Conservation (phyloP, 2,113 vertebrate genomes). For the Poecilia latipinna region DNA sequence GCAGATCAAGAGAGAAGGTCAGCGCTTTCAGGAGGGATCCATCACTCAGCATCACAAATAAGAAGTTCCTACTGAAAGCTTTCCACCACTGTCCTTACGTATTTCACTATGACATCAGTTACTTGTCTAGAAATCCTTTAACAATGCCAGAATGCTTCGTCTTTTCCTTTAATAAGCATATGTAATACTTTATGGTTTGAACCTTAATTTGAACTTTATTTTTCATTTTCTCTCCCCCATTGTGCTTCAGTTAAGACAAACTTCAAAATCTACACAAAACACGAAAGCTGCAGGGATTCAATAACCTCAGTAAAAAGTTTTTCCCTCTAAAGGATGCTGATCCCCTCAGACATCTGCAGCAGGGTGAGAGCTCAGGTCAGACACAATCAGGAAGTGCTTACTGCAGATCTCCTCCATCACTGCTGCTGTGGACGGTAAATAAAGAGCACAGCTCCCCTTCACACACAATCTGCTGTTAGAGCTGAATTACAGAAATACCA, state of each 20-base stretch:
- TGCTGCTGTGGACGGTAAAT: not conserved
- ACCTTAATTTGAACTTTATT: not conserved
- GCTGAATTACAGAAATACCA: not conserved
- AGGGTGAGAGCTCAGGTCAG: not conserved
- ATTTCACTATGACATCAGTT: not conserved
- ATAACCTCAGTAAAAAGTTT: not conserved
- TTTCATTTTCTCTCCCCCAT: not conserved
- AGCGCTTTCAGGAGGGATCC: slow-evolving; percentile 4
- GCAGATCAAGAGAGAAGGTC: slow-evolving; percentile 11
- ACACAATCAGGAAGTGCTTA: not conserved
- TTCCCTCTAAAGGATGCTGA: not conserved
- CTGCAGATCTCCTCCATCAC: slow-evolving; percentile 13
- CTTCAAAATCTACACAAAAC: not conserved
- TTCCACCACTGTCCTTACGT: not conserved
- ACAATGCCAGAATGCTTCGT: not conserved
- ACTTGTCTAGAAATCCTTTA: not conserved
- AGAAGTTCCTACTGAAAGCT: not conserved
- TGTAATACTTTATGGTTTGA: not conserved
- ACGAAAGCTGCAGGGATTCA: not conserved
- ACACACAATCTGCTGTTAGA: not conserved
- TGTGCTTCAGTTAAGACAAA: not conserved
- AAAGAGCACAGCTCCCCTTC: not conserved
- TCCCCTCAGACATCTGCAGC: not conserved
- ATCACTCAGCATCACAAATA: not conserved
- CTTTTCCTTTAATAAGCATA: not conserved